Percentiles rank a stretch among this genome's conserved stretches.
Evolutionary conservation across 2,113 vertebrate species (phyloP).

Genomic region (Lichenostomus cassidix): DNA sequence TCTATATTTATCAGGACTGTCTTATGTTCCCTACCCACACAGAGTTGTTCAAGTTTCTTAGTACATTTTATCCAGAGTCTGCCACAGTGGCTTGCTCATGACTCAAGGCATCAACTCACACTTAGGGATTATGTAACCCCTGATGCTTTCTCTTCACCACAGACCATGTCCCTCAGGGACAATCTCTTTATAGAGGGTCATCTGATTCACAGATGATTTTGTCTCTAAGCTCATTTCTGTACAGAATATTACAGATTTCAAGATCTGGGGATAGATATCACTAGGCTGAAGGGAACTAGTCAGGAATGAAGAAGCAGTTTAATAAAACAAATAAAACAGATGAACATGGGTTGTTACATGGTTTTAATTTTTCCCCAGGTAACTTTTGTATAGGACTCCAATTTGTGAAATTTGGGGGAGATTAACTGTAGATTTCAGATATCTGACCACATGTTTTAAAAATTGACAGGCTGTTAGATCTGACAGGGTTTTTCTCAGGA

Average conservation of each 20-base stretch:
- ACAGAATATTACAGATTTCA: neutral
- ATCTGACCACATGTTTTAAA: neutral
- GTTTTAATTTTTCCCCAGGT: neutral
- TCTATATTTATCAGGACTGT: neutral
- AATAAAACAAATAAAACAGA: neutral
- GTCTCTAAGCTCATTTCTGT: neutral
- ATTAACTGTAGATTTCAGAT: neutral
- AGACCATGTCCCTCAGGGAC: neutral
- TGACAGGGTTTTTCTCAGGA: neutral
- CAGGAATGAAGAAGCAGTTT: neutral
- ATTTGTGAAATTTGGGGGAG: neutral
- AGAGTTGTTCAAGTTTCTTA: neutral
- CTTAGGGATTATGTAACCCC: neutral
- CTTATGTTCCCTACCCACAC: neutral
- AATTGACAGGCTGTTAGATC: neutral
- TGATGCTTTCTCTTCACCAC: neutral
- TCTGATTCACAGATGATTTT: neutral
- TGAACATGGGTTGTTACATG: neutral
- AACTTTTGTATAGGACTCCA: neutral
- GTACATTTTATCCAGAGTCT: neutral
- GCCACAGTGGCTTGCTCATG: neutral
- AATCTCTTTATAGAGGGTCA: neutral
- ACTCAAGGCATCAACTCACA: neutral
- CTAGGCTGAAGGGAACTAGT: neutral
- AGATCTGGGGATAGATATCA: neutral